phyloP scores from a whole-genome alignment of 2,888 invertebrate genomes.

The Aporophyla lueneburgensis region DNA sequence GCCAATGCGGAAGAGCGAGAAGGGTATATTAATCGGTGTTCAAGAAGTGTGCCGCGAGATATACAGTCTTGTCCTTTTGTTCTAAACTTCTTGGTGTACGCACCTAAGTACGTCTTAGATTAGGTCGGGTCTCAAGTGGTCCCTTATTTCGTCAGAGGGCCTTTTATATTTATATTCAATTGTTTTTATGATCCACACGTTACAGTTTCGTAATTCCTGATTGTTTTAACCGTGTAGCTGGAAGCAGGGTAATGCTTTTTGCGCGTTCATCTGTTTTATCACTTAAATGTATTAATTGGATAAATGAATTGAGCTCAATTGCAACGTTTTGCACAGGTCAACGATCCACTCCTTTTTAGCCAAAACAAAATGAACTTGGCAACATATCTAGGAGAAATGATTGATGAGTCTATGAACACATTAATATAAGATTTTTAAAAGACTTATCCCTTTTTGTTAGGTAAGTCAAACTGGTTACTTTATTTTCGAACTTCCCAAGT shows the following conservation, averaged over 20 bases:
- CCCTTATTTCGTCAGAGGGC: conserved; percentile 39
- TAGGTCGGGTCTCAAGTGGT: conserved; percentile 65
- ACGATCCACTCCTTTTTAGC: not conserved
- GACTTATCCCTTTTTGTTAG: not conserved
- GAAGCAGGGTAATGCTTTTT: conserved; percentile 32
- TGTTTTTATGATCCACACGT: conserved; percentile 48
- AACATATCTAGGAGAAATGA: not conserved
- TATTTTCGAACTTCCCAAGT: not conserved
- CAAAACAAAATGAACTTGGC: not conserved
- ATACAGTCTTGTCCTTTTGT: conserved; percentile 42
- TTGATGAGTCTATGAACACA: not conserved
- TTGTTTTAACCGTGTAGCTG: conserved; percentile 30
- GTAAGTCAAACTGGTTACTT: not conserved
- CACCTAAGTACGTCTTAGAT: conserved; percentile 24
- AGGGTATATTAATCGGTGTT: no score
- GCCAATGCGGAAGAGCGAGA: no score
- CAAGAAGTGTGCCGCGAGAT: no score
- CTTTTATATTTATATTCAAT: conserved; percentile 50
- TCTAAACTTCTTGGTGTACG: not conserved
- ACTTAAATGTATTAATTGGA: conserved; percentile 27
- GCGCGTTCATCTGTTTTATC: conserved; percentile 39
- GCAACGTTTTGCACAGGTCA: conserved; percentile 10
- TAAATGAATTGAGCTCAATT: conserved; percentile 2
- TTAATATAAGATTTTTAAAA: not conserved
- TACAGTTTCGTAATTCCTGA: conserved; percentile 48